These are phyloP conservation scores for Oceanites oceanicus DNA, from an alignment of 2,113 vertebrate genomes.

Conservation along the genomic window DNA sequence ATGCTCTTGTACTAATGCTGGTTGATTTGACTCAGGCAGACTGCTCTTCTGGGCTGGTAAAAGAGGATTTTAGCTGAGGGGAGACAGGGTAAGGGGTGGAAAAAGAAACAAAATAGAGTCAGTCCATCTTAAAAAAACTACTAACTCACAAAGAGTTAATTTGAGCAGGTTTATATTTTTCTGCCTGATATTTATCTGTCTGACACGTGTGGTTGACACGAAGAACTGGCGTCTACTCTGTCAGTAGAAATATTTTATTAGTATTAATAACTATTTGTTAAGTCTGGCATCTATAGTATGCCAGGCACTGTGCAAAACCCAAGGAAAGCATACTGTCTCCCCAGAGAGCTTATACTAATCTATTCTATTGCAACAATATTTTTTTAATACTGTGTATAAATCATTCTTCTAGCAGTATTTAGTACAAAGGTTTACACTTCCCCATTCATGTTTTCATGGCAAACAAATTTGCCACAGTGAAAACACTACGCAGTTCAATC, in stretches of 20 bases:
- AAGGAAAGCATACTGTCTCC: background rate
- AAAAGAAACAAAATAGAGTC: background rate
- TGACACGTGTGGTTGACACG: background rate
- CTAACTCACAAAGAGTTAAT: background rate
- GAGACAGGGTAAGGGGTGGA: background rate
- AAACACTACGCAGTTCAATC: background rate
- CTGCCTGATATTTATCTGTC: background rate
- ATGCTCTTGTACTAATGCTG: background rate
- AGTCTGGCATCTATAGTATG: background rate
- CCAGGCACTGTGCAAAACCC: background rate
- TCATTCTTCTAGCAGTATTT: background rate
- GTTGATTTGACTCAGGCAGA: background rate
- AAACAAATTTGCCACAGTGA: background rate
- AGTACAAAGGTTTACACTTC: background rate
- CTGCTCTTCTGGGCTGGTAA: background rate
- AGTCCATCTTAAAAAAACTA: background rate
- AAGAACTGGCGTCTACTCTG: background rate
- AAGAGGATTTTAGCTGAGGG: background rate
- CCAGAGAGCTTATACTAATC: background rate
- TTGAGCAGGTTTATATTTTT: conserved; percentile 9
- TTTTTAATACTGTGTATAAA: background rate
- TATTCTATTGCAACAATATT: background rate
- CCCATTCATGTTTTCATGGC: background rate
- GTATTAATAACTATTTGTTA: conserved; percentile 23
- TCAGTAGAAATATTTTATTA: background rate